A percentile compares a stretch with the other conserved stretches of the same genome.
These are phyloP conservation scores for Megalops atlanticus DNA, from an alignment of 2,113 vertebrate genomes.

Conservation along the genomic window DNA sequence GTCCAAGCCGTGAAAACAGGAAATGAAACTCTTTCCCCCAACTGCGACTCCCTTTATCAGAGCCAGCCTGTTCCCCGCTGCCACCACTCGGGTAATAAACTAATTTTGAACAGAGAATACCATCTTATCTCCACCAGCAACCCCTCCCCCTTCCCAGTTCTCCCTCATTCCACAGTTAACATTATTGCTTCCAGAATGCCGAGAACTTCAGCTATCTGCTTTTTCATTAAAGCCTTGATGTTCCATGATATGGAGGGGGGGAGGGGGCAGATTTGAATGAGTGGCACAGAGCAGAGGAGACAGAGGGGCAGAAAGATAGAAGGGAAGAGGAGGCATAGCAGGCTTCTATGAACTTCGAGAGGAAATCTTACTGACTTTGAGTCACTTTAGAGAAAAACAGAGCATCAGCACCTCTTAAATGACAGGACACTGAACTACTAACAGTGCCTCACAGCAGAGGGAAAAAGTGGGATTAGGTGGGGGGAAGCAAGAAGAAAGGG, in stretches of 20 bases:
- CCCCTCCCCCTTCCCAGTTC: conserved; percentile 31
- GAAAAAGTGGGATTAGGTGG: too few species aligned
- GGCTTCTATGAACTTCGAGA: too few species aligned
- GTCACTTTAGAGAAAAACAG: too few species aligned
- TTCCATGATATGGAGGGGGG: conserved; percentile 1
- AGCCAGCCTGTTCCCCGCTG: conserved; percentile 40
- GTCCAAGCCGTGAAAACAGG: conserved; percentile 46
- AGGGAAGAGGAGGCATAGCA: background rate
- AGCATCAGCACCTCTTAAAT: too few species aligned
- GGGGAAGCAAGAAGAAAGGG: too few species aligned
- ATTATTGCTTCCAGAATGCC: conserved; percentile 38
- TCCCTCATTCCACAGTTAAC: conserved; percentile 35
- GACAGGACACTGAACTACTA: too few species aligned
- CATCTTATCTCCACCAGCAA: conserved; percentile 51
- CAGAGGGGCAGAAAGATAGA: background rate
- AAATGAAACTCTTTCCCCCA: conserved; percentile 50
- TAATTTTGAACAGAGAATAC: conserved; percentile 52
- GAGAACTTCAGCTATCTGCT: conserved; percentile 33
- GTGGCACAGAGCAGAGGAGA: background rate
- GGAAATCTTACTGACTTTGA: too few species aligned
- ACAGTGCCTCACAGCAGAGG: too few species aligned
- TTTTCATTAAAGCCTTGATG: conserved; percentile 29
- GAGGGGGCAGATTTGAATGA: background rate
- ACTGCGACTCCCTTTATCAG: conserved; percentile 47
- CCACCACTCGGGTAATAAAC: conserved; percentile 54